Percentiles rank a stretch among this genome's conserved stretches.
Evolutionary conservation across 1,140 invertebrate species (phyloP).

Genomic region (Matsumurasca onukii): DNA sequence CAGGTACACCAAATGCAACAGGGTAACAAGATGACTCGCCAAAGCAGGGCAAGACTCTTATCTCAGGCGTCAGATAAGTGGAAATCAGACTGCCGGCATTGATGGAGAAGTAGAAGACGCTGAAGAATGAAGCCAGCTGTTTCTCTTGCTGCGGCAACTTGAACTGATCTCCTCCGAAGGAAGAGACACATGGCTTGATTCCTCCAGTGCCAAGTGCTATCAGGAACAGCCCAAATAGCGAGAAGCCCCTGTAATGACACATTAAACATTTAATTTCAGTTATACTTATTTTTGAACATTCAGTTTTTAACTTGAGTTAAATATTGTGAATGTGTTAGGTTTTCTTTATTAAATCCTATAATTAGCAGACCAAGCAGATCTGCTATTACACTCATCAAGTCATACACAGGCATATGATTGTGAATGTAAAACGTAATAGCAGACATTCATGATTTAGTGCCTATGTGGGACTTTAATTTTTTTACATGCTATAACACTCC

Average conservation of each 20-base stretch:
- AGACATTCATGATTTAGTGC: too few relatives aligned
- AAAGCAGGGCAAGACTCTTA: conserved; percentile 83
- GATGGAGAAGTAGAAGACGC: conserved; percentile 92
- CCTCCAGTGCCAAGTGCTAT: conserved; percentile 92
- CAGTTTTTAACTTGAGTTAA: background rate
- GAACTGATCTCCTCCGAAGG: conserved; percentile 98
- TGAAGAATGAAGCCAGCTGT: conserved; percentile 84
- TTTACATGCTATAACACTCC: too few relatives aligned
- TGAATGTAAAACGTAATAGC: background rate
- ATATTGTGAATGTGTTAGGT: too few relatives aligned
- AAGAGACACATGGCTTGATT: conserved; percentile 96
- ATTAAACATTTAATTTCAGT: conserved; percentile 11
- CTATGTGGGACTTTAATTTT: too few relatives aligned
- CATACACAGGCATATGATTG: background rate
- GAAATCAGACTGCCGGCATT: conserved; percentile 91
- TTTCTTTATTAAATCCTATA: background rate
- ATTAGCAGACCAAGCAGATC: background rate
- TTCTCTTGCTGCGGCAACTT: conserved; percentile 71
- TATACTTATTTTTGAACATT: background rate
- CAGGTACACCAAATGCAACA: conserved; percentile 89
- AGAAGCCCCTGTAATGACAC: conserved; percentile 60
- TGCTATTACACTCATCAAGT: background rate
- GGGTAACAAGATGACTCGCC: conserved; percentile 81
- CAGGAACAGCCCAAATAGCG: conserved; percentile 75
- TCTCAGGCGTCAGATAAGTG: conserved; percentile 83